phyloP scores from a whole-genome alignment of 2,113 vertebrate species.

The Ceuthmochares aereus region DNA sequence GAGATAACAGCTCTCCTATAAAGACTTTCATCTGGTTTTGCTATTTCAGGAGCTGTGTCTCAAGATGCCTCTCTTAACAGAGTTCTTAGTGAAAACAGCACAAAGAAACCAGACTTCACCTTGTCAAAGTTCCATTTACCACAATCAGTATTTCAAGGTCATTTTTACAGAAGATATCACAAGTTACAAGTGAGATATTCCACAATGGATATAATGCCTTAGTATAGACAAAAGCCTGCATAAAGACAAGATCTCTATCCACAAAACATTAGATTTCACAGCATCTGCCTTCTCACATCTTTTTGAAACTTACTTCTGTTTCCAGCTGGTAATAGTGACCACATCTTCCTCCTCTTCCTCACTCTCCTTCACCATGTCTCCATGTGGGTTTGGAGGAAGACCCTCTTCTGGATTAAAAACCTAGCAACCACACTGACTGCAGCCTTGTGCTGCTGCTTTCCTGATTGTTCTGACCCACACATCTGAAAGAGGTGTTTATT shows the following conservation, averaged over 20 bases:
- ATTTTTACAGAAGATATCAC: background rate
- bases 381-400: background rate
- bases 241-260: background rate
- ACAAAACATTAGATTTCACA: background rate
- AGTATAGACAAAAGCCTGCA: background rate
- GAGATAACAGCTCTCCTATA: background rate
- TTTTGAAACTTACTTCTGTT: background rate
- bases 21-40: background rate
- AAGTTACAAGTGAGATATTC: background rate
- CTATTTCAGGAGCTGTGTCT: background rate
- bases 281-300: background rate
- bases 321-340: background rate
- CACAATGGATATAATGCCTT: background rate
- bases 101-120: background rate
- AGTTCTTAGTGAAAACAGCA: background rate
- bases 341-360: background rate
- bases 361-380: background rate
- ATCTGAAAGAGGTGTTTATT: background rate
- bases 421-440: background rate
- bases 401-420: background rate
- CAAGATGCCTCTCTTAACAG: background rate
- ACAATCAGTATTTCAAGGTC: background rate
- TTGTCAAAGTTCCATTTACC: background rate
- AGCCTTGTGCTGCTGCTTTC: background rate
- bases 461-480: background rate